phyloP scores from a whole-genome alignment of 2,888 invertebrate genomes.

The Diarsia mendica region DNA sequence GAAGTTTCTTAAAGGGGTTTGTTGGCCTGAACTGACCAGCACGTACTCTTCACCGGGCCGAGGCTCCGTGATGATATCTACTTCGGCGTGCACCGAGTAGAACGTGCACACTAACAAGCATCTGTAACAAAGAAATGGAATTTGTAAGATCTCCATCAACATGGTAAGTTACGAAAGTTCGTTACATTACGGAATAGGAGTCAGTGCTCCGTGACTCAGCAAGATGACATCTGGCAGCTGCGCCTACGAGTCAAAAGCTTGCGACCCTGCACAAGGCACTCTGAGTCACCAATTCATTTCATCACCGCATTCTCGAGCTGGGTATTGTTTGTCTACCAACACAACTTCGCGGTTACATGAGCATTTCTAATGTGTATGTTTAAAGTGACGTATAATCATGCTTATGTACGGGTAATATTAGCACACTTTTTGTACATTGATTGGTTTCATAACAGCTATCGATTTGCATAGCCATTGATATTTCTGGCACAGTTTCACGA shows the following conservation, averaged over 20 bases:
- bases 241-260: slow-evolving; percentile 76
- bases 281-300: slow-evolving; percentile 84
- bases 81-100: slow-evolving; percentile 86
- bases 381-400: slow-evolving; percentile 69
- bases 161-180: slow-evolving; percentile 75
- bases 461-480: slow-evolving; percentile 80
- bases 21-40: slow-evolving; percentile 90
- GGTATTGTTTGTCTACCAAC: slow-evolving; percentile 70
- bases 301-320: slow-evolving; percentile 76
- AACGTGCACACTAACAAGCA: slow-evolving; percentile 87
- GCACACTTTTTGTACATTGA: slow-evolving; percentile 65
- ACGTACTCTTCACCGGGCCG: slow-evolving; percentile 92
- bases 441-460: slow-evolving; percentile 72
- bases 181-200: slow-evolving; percentile 73
- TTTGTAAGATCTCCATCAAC: slow-evolving; percentile 63
- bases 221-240: slow-evolving; percentile 80
- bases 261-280: slow-evolving; percentile 73
- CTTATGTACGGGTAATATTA: slow-evolving; percentile 58
- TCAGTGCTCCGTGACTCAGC: slow-evolving; percentile 84
- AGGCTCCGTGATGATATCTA: slow-evolving; percentile 91
- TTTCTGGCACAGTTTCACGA: slow-evolving; percentile 72
- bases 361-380: slow-evolving; percentile 67
- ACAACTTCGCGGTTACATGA: slow-evolving; percentile 64
- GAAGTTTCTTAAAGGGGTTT: slow-evolving; percentile 88
- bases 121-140: slow-evolving; percentile 85